phyloP scores from a whole-genome alignment of 2,888 invertebrate genomes.

The Drepana falcataria region DNA sequence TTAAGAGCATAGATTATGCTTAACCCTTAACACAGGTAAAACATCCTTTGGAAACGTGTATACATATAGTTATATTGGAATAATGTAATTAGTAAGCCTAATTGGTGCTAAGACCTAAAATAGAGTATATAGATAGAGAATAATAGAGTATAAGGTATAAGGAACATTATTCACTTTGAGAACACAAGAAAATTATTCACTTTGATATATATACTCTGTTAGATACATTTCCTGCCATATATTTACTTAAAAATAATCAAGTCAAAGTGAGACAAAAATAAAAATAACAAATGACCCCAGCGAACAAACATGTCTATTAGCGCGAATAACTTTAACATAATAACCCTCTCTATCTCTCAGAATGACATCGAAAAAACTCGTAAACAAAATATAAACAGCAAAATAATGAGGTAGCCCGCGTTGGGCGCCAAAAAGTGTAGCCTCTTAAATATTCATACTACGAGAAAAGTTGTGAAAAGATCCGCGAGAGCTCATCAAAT shows the following conservation, averaged over 20 bases:
- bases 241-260: background rate
- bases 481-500: constrained; percentile 55
- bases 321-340: constrained; percentile 16
- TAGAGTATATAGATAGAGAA: no score
- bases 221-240: no score
- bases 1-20: no score
- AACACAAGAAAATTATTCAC: no score
- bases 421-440: constrained; percentile 50
- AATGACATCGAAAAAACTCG: constrained; percentile 36
- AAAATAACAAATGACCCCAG: background rate
- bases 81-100: no score
- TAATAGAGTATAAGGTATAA: no score
- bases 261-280: background rate
- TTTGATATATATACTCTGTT: no score
- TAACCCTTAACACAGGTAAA: no score
- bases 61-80: no score
- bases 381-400: constrained; percentile 30
- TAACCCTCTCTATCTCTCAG: constrained; percentile 26
- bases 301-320: constrained; percentile 5
- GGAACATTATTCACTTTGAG: no score
- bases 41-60: no score
- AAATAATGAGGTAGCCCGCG: constrained; percentile 36
- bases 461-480: constrained; percentile 49
- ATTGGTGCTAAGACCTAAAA: no score
- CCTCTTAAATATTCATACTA: constrained; percentile 59